These are phyloP conservation scores for Lacerta viridis DNA, from an alignment of 2,797 vertebrate species.

Conservation along the genomic window DNA sequence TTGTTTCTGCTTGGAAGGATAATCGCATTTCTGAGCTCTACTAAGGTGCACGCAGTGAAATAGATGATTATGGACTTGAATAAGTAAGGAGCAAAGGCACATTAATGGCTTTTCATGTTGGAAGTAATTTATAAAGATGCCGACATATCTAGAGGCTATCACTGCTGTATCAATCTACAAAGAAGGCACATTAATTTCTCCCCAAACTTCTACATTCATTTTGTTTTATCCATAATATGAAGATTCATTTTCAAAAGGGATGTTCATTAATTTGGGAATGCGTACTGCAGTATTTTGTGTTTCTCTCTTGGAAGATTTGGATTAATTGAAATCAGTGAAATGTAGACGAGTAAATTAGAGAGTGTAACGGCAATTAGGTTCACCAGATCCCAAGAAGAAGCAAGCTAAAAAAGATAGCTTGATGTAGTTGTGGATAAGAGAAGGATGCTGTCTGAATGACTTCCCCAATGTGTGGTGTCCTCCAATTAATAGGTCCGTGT, in stretches of 20 bases:
- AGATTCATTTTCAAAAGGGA: not conserved
- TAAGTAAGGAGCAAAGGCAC: constrained; percentile 44
- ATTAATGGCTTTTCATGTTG: constrained; percentile 33
- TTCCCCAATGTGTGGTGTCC: not conserved
- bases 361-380: not conserved
- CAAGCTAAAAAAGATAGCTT: not conserved
- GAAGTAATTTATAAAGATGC: constrained; percentile 54
- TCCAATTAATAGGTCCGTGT: not conserved
- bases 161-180: constrained; percentile 30
- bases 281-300: not conserved
- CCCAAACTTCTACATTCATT: constrained; percentile 1
- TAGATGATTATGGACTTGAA: constrained; percentile 33
- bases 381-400: not conserved
- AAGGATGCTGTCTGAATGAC: not conserved
- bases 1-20: constrained; percentile 45
- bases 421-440: not conserved
- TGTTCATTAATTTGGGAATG: not conserved
- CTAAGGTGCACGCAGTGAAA: constrained; percentile 29
- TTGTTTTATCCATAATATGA: constrained; percentile 15
- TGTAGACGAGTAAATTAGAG: not conserved
- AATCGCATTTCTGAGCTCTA: constrained; percentile 33
- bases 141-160: constrained; percentile 31
- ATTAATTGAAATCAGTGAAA: not conserved
- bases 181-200: constrained; percentile 20
- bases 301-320: not conserved